Percentiles rank a stretch among this genome's conserved stretches.
These are phyloP conservation scores for Antedon mediterranea DNA, from an alignment of 53 echinoderm and acorn worm species.

Conservation along the genomic window DNA sequence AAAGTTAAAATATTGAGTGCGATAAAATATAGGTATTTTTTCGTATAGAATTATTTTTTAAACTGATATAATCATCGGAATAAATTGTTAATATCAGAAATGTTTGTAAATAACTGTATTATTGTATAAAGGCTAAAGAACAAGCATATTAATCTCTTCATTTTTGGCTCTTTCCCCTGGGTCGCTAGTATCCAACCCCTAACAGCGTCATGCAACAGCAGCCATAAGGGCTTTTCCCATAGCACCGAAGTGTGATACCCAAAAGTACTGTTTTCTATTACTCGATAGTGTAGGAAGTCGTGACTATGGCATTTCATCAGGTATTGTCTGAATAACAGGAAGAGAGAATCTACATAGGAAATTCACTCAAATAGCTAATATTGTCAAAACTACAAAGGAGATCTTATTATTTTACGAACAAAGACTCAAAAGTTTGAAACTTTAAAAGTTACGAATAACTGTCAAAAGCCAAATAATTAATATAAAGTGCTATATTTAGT, in stretches of 20 bases:
- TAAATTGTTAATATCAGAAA: too few species aligned
- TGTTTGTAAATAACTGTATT: too few species aligned
- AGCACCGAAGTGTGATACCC: neutral
- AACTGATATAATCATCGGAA: too few species aligned
- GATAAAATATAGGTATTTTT: too few species aligned
- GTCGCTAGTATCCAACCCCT: neutral
- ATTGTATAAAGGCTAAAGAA: too few species aligned
- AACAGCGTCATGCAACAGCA: neutral
- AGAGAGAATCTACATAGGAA: neutral
- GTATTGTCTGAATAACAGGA: constrained; percentile 1
- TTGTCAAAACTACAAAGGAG: neutral
- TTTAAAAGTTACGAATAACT: too few species aligned
- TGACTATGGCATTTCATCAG: neutral
- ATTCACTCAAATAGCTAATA: neutral
- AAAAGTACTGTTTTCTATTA: neutral
- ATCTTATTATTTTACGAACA: neutral
- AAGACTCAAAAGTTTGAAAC: neutral
- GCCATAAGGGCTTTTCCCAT: neutral
- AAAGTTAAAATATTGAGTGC: too few species aligned
- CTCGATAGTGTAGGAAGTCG: neutral
- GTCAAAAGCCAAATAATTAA: too few species aligned
- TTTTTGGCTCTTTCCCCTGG: neutral
- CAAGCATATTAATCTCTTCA: neutral
- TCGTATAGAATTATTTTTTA: too few species aligned
- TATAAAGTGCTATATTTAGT: too few species aligned